Conservation (phyloP, 1,140 invertebrate genomes). For the Calephelis nemesis region DNA sequence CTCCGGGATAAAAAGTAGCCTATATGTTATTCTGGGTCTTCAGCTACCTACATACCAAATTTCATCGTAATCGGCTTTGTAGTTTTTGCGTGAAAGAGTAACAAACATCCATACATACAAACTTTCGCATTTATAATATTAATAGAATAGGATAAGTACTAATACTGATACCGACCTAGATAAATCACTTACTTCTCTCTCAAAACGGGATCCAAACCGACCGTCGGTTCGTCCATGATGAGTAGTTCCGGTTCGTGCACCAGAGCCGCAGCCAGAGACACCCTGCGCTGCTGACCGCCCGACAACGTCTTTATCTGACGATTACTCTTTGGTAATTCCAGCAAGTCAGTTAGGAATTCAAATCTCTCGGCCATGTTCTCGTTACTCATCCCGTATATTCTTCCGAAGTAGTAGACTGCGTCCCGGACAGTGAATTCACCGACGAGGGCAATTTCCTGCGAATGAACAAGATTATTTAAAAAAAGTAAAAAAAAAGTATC, state of each 20-base stretch:
- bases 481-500: too few species aligned
- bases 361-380: slow-evolving; percentile 84
- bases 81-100: too few species aligned
- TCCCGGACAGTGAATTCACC: slow-evolving; percentile 92
- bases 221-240: slow-evolving; percentile 96
- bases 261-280: slow-evolving; percentile 92
- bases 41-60: too few species aligned
- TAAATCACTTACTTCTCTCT: slow-evolving; percentile 79
- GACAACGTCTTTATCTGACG: slow-evolving; percentile 84
- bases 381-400: slow-evolving; percentile 88
- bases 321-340: slow-evolving; percentile 85
- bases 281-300: slow-evolving; percentile 93
- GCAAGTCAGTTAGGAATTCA: slow-evolving; percentile 84
- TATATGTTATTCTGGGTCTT: too few species aligned
- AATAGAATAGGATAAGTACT: too few species aligned
- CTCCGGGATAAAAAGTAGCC: too few species aligned
- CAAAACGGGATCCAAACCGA: slow-evolving; percentile 93
- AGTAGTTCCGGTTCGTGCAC: slow-evolving; percentile 93
- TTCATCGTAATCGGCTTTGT: too few species aligned
- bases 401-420: slow-evolving; percentile 93
- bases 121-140: too few species aligned
- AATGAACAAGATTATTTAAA: slow-evolving; percentile 8
- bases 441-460: slow-evolving; percentile 92
- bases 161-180: background rate
- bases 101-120: too few species aligned